phyloP scores from a whole-genome alignment of 2,113 vertebrate species.

The Ascaphus truei region DNA sequence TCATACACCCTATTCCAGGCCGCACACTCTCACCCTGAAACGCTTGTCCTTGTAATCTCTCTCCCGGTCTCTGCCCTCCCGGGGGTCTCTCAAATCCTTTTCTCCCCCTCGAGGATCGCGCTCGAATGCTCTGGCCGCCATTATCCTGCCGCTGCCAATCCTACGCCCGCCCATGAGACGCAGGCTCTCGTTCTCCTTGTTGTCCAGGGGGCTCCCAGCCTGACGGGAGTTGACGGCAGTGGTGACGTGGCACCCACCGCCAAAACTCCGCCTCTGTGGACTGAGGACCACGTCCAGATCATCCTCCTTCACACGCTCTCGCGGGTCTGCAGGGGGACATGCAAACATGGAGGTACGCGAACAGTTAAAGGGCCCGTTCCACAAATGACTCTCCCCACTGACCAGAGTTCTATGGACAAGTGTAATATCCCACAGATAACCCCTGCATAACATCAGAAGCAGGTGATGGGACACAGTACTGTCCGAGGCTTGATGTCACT shows the following conservation, averaged over 20 bases:
- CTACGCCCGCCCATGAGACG: constrained; percentile 80
- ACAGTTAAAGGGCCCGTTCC: background rate
- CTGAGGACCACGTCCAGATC: constrained; percentile 93
- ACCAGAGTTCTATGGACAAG: too few relatives aligned
- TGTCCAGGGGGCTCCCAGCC: constrained; percentile 84
- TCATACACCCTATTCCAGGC: too few relatives aligned
- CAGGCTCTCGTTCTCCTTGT: constrained; percentile 85
- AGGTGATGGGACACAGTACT: too few relatives aligned
- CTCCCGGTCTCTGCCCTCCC: constrained; percentile 77
- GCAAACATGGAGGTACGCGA: constrained; percentile 15
- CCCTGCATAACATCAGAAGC: too few relatives aligned
- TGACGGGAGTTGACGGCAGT: constrained; percentile 68
- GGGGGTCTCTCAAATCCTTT: constrained; percentile 69
- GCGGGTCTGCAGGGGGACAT: constrained; percentile 72
- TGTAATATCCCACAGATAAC: too few relatives aligned
- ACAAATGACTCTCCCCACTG: too few relatives aligned
- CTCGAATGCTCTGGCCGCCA: constrained; percentile 83
- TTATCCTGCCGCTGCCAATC: constrained; percentile 92
- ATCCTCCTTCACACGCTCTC: constrained; percentile 92
- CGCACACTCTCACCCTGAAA: constrained; percentile 89
- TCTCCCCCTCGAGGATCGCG: constrained; percentile 78
- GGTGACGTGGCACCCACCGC: constrained; percentile 87
- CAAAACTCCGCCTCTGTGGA: constrained; percentile 94
- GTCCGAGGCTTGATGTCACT: too few relatives aligned
- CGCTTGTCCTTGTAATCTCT: constrained; percentile 94